Base-by-base conservation (phyloP, 2,797 vertebrate species). In the Dallia pectoralis region DNA sequence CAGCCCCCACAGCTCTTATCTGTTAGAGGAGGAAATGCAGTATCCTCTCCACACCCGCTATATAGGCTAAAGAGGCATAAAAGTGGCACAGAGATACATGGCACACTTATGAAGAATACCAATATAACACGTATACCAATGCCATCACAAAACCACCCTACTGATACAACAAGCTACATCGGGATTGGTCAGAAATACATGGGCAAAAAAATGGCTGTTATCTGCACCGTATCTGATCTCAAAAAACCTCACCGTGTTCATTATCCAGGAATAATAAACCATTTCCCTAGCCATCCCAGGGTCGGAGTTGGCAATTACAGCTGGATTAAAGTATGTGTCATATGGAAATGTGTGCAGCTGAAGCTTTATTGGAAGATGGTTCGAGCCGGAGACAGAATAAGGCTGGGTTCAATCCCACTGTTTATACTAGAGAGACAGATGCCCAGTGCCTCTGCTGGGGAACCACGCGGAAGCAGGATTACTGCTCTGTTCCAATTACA, bases 281-380 rank as follows among this genome's bases (percentile, higher is more conserved):
- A n/a, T 80, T 81, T 75, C 78, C 81, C 82, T 65, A 32, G 18
- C 8, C 53, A 80, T 81, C 83, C 56, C 70, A 36, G 70, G 70
- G 74, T 81, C 81, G 80, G 53, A 70, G 76, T 77, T 77, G 67
- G 83, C 81, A 89, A 89, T 87, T 85, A 89, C 61, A 44, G 72
- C 66, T 84, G 49, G 72, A 80, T 79, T 82, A 74, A 62, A 81
- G 75, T 82, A 80, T 78, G 76, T 85, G 89, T 85, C 86, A 81
- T 72, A 87, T 79, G 76, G 86, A 87, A 87, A 85, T 75, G 82
- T 85, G 78, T 85, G 82, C 79, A 86, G 79, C 83, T 86, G 84
- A 25, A 81, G 81, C 73, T 86, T 76, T 82, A 89, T 91, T 88
- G 82, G 74, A 72, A 83, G 66, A 48, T 77, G 70, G 73, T 87